Evolutionary conservation across 2,113 vertebrate genomes (phyloP), one percentile per base, ranked within the genome.

Genomic region (Oplegnathus fasciatus): DNA sequence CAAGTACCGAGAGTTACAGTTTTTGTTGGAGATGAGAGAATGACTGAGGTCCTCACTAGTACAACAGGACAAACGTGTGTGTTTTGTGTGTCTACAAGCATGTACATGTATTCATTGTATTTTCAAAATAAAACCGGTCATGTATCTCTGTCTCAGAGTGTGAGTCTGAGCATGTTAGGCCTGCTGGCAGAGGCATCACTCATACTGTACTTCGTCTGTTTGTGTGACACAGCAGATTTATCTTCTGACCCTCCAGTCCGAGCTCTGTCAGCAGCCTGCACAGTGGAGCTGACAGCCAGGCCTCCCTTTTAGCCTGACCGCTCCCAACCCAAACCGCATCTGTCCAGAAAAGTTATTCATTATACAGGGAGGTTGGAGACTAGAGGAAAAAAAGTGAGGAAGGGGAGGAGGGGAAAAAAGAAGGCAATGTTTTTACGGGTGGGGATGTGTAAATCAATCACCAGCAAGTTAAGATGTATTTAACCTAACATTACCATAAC

Each of bases 401-500:
- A 32, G n/a, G 22, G 37, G 20, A 32, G 18, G 67, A 26, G 6
- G 34, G 30, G 8, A 20, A 18, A 44, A 55, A 37, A 20, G 9
- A 46, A 18, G 71, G 20, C 26, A 20, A 42, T 84, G 64, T 74
- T 78, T 74, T 78, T 82, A 80, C 4, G 54, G 85, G 77, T 67
- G 61, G 67, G 20, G 81, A 61, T 78, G 46, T 69, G 55, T 69
- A 73, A 83, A 91, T 92, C 72, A 90, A 89, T 91, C 85, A 85
- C 34, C 8, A 82, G 26, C 73, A 75, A 88, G 88, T 92, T 84
- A 85, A 89, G 83, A 88, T 82, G 88, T 88, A 71, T 87, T 91
- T 91, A 91, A 89, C 84, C 80, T 52, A 79, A 82, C 78, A 92
- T 90, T 92, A 91, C 76, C 72, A 90, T 85, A 91, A 89, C 78